Evolutionary conservation across 2,113 vertebrate species (phyloP), one percentile per base, ranked within the genome.

Genomic region (Speoplatyrhinus poulsoni): DNA sequence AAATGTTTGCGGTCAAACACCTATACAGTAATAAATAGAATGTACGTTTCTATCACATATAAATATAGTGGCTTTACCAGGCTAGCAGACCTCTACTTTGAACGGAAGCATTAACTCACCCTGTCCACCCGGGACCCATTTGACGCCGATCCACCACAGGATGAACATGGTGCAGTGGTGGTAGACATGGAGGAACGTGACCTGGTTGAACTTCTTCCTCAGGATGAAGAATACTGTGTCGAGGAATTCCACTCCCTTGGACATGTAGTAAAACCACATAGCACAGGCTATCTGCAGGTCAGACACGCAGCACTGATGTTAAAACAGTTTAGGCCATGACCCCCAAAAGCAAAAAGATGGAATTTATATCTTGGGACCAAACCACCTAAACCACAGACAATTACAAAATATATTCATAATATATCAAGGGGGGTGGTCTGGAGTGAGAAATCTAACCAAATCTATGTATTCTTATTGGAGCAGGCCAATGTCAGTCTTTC

Each of bases 141-240:
- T 99, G 84, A 99, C 97, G 77, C 98, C 98, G 73, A 99, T 96
- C 98, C 98, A 99, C 98, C 98, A 99, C 72, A 99, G 92, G 59
- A 97, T 97, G 90, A 99, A 99, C 98, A 99, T 99, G 70, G 97
- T 98, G 85, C 95, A 99, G 92, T 99, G 98, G 77, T 99, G 98
- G 88, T 99, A 99, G 68, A 99, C 97, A 3, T 99, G 98, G 70
- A 99, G 96, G 76, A 99, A 99, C 93, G 95, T 98, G 70, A 99
- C 95, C 85, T 99, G 98, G 83, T 95, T 99, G 86, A 98, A 96
- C 90, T 99, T 99, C 92, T 98, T 99, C 81, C 98, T 95, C 89
- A 99, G 87, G 85, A 99, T 98, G 89, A 99, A 99, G 89, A 99
- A 98, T 49, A 98, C 95, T 0, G 97, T 99, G 73, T 99, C 98